Conservation (phyloP, 2,113 vertebrate species). For the Montifringilla adamsi region DNA sequence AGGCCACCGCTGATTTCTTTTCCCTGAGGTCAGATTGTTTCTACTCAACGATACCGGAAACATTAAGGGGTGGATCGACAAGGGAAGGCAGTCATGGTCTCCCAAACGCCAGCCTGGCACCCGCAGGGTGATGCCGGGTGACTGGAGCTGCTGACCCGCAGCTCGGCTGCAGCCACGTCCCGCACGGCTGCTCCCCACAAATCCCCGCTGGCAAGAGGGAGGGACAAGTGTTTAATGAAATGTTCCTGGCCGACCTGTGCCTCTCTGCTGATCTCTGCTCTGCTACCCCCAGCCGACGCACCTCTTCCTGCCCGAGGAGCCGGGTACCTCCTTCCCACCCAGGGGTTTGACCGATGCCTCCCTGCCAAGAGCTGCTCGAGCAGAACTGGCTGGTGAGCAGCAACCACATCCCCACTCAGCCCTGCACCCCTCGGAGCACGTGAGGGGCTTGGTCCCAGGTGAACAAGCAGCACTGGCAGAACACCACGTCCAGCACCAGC, state of each 20-base stretch:
- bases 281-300: fast-evolving
- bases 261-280: not conserved
- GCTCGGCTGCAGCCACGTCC: not conserved
- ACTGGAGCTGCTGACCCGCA: not conserved
- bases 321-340: not conserved
- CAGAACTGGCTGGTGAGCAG: not conserved
- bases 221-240: not conserved
- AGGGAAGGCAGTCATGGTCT: not conserved
- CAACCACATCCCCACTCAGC: not conserved
- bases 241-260: not conserved
- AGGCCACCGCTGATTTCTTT: constrained; percentile 9
- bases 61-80: not conserved
- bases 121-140: not conserved
- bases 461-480: fast-evolving
- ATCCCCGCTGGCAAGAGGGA: fast-evolving
- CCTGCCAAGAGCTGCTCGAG: fast-evolving
- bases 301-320: not conserved
- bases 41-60: not conserved
- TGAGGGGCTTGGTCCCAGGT: fast-evolving
- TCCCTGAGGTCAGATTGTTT: constrained; percentile 60
- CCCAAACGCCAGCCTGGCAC: not conserved
- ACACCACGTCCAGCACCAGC: fast-evolving
- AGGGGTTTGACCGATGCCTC: fast-evolving
- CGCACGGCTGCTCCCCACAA: not conserved
- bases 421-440: not conserved